phyloP scores from a whole-genome alignment of 2,797 vertebrate genomes.

The Hafferia zeledoni region DNA sequence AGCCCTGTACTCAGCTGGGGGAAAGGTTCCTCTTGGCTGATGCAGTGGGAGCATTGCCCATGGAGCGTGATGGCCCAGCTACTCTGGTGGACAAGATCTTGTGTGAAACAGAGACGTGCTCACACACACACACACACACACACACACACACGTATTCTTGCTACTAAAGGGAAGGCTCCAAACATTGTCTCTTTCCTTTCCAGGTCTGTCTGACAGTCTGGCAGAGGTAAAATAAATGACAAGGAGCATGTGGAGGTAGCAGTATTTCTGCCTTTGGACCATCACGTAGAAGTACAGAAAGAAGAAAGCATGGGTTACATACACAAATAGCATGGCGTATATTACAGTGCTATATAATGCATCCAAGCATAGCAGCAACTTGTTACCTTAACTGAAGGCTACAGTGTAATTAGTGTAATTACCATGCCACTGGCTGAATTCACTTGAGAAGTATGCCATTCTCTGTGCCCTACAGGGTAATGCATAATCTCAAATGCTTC shows the following conservation, averaged over 20 bases:
- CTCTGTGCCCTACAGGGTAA: conserved; percentile 20
- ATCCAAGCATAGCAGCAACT: conserved; percentile 13
- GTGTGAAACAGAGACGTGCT: neutral
- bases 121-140: too few relatives aligned
- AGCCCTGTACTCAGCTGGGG: neutral
- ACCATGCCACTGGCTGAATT: conserved; percentile 24
- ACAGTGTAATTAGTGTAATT: conserved; percentile 42
- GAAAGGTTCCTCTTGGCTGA: neutral
- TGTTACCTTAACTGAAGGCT: conserved; percentile 42
- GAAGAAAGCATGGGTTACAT: conserved; percentile 14
- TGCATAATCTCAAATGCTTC: conserved; percentile 22
- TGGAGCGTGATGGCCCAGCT: neutral
- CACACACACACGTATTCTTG: neutral
- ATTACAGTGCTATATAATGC: conserved; percentile 39
- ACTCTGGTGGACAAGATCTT: neutral
- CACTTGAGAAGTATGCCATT: conserved; percentile 29
- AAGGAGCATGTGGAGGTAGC: neutral
- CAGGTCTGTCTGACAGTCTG: neutral
- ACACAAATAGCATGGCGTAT: conserved; percentile 8
- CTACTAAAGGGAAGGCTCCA: neutral
- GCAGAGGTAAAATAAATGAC: neutral
- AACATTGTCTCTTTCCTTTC: neutral
- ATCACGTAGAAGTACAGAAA: neutral
- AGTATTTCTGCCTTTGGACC: conserved; percentile 4
- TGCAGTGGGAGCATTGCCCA: neutral